Base-by-base conservation (phyloP, 1,140 invertebrate genomes). In the Yoshiicerus persimilis region DNA sequence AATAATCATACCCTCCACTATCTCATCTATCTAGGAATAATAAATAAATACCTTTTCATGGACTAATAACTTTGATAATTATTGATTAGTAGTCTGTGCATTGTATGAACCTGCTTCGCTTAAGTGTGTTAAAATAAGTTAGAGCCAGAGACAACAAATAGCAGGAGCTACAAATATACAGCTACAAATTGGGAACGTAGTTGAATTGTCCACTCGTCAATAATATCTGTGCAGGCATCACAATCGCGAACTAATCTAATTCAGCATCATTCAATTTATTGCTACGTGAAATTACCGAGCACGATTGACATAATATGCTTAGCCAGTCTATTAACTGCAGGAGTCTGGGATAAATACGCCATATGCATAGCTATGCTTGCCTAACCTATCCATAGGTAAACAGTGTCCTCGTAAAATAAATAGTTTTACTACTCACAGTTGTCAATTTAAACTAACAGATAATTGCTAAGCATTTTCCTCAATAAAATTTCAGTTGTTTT, bases 1-100 rank as follows among this genome's bases (percentile, higher is more conserved):
- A 27, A 6, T 66, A 66, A 66, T 66, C 23, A 66, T n/a, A 70
- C 47, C 47, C 16, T 56, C 16, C n/a, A n/a, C 47, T 30, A 70
- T 30, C 25, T 30, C 25, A 70, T 70, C 66, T 30, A 32, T 6
- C 10, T 25, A 4, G 6, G 11, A 25, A 25, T 70, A 70, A 70
- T 70, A 27, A 70, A 70, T 70, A 30, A 70, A 66, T 66, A 66
- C 64, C 25, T 66, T 56, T 80, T 80, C 75, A 80, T 32, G 75
- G 75, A 80, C 75, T 80, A 39, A 80, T 80, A 80, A 80, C 75
- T 80, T 9, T 36, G 77, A 39, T 83, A 83, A 83, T 83, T 83
- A 83, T 83, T 83, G 77, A 83, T 83, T 39, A 83, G 23, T 80
- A 80, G 27, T 39, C 23, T 41, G 20, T 23, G 20, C 27, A 27